Evolutionary conservation across 2,113 vertebrate genomes (phyloP), one percentile per base, ranked within the genome.

Genomic region (Siphamia tubifer): DNA sequence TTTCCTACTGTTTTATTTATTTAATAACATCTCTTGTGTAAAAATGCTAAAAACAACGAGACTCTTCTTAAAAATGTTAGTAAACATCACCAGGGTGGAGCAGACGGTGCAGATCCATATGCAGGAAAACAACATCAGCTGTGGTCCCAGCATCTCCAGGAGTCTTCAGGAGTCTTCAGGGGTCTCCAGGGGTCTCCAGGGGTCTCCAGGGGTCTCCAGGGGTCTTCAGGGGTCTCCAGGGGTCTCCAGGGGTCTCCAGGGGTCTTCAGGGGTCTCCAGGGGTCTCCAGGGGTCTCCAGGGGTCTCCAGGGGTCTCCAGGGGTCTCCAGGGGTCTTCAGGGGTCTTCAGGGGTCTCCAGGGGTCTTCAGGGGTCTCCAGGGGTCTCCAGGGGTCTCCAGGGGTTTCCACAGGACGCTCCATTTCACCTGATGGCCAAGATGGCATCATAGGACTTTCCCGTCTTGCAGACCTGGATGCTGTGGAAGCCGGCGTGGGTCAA

Each of bases 361-460:
- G 6, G 4, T 24, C 19, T 12, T 30, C 13, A n/a, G n/a, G n/a
- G n/a, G n/a, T n/a, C n/a, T 13, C 3, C 32, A 12, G 21, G 27
- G 40, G 16, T 39, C 10, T n/a, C n/a, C n/a, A n/a, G n/a, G n/a
- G n/a, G n/a, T n/a, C n/a, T 13, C 3, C 32, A 12, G 21, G 27
- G 40, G 16, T 39, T n/a, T n/a, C n/a, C n/a, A n/a, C n/a, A n/a
- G n/a, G 28, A 23, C 8, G 1, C 5, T 16, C 5, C 3, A 9
- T 16, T 12, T 93, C 77, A 92, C 82, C 85, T 91, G 67, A 77
- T 28, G 32, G 90, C 92, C 54, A 93, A 66, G 62, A 93, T 90
- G 71, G 86, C 86, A 8, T 93, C 90, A 8, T 93, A 93, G 42
- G 82, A 82, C 73, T 93, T 93, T 0, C 92, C 91, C 0, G 91